Conservation (phyloP, 2,888 invertebrate genomes). For the Masnerella sp. region DNA sequence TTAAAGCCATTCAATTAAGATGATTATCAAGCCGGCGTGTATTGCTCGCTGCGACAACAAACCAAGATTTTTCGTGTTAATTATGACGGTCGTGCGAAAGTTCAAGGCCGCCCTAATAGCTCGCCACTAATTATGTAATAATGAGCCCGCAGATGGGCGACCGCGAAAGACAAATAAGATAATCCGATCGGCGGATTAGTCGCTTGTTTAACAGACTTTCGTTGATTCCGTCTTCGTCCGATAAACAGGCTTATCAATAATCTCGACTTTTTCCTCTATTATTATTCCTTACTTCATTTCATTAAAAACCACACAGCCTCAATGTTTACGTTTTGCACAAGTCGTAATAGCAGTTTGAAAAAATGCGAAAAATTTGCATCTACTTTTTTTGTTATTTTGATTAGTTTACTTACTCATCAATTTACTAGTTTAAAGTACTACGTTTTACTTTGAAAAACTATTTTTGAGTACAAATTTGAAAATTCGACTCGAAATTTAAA, state of each 20-base stretch:
- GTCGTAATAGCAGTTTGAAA: too few relatives aligned
- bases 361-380: too few relatives aligned
- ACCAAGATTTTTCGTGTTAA: constrained; percentile 12
- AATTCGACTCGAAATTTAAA: too few relatives aligned
- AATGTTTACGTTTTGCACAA: neutral
- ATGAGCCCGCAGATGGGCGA: constrained; percentile 12
- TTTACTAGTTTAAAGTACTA: too few relatives aligned
- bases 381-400: too few relatives aligned
- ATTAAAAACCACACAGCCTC: too few relatives aligned
- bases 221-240: neutral
- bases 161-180: constrained; percentile 15
- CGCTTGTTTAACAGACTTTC: constrained; percentile 8
- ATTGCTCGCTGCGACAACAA: neutral
- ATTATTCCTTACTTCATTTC: too few relatives aligned
- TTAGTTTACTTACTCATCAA: too few relatives aligned
- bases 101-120: constrained; percentile 26
- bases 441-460: too few relatives aligned
- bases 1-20: constrained; percentile 16
- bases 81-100: constrained; percentile 28
- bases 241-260: constrained; percentile 23
- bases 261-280: constrained; percentile 2
- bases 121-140: constrained; percentile 19
- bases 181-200: constrained; percentile 9
- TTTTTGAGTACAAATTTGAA: too few relatives aligned
- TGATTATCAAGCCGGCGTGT: constrained; percentile 6